Evolutionary conservation across 92 coral and sea anemone species (phyloP).

Genomic region (Phymanthus crucifer): DNA sequence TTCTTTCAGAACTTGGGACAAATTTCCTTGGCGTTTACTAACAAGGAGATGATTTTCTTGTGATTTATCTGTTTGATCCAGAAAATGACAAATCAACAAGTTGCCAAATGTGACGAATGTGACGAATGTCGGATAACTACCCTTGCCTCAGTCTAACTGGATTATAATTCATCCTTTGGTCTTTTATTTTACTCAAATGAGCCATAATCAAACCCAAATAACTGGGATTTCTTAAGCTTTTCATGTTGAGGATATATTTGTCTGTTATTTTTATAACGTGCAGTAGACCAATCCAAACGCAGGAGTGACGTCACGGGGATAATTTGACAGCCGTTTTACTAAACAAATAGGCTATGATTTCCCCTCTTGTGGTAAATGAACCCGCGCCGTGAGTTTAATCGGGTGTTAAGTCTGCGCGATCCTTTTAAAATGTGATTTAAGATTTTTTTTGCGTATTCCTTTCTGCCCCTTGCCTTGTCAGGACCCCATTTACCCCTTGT

Average conservation of each 20-base stretch:
- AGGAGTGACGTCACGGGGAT: not conserved
- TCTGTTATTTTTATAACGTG: too few species aligned
- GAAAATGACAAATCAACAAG: not conserved
- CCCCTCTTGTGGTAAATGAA: not conserved
- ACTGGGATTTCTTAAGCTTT: not conserved
- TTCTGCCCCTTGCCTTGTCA: slow-evolving; percentile 13
- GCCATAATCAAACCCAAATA: too few species aligned
- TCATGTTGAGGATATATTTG: not conserved
- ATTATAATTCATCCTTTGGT: not conserved
- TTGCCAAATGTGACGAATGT: not conserved
- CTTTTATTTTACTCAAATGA: not conserved
- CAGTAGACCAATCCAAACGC: not conserved
- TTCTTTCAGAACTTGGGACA: too few species aligned
- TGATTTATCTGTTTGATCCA: not conserved
- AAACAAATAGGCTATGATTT: not conserved
- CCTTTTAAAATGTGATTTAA: slow-evolving; percentile 3
- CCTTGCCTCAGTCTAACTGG: not conserved
- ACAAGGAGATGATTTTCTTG: not conserved
- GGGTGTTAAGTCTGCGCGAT: slow-evolving; percentile 19
- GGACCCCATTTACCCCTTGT: slow-evolving; percentile 28
- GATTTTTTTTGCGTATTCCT: not conserved
- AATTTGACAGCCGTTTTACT: not conserved
- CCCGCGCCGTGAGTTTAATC: slow-evolving; percentile 3
- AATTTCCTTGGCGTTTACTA: too few species aligned
- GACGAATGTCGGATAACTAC: not conserved